A percentile compares a stretch with the other conserved stretches of the same genome.
phyloP scores from a whole-genome alignment of 2,797 vertebrate species.

The Choloepus didactylus region DNA sequence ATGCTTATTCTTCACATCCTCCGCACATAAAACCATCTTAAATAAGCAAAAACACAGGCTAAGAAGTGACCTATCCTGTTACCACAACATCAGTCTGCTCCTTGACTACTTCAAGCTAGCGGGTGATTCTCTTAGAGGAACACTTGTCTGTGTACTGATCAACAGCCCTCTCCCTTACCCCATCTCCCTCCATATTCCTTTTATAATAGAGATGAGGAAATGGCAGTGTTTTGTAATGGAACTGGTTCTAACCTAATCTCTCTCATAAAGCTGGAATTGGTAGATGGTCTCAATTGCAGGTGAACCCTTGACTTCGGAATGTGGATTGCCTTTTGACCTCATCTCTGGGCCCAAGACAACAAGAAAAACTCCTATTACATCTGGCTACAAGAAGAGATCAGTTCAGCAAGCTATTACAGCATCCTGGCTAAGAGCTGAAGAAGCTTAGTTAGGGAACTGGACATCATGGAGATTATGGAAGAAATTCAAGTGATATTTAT shows the following conservation, averaged over 20 bases:
- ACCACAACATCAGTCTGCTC: background rate
- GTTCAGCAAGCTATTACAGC: background rate
- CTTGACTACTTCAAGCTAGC: background rate
- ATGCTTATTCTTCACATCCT: rapidly evolving
- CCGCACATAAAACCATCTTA: background rate
- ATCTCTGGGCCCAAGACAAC: background rate
- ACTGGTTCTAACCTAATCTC: background rate
- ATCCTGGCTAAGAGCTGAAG: background rate
- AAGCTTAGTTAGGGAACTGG: background rate
- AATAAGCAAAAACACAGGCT: background rate
- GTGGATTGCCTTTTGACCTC: background rate
- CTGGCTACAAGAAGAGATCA: background rate
- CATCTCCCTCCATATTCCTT: background rate
- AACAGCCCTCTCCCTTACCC: background rate
- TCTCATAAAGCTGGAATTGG: background rate
- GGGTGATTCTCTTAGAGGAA: background rate
- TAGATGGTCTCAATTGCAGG: background rate
- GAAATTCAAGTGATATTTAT: background rate
- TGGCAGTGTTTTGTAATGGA: background rate
- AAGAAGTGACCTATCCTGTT: background rate
- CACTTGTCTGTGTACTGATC: background rate
- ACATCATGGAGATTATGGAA: background rate
- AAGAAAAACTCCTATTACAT: background rate
- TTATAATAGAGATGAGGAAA: background rate
- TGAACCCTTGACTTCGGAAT: background rate